These are phyloP conservation scores for Chrysemys picta DNA, from an alignment of 2,113 vertebrate species.

Conservation along the genomic window DNA sequence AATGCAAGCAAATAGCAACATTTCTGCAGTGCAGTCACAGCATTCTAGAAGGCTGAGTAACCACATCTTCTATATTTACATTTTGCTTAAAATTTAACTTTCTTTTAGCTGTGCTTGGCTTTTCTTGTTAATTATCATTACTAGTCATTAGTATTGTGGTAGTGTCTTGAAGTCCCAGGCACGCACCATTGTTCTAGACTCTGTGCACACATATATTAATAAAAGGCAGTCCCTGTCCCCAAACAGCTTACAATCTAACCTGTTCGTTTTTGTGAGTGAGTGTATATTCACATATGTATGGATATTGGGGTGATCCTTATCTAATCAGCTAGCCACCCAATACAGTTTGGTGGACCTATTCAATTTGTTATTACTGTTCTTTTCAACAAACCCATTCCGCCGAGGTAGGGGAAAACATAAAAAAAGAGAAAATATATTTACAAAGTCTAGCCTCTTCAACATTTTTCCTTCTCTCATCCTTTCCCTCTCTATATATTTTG, in stretches of 20 bases:
- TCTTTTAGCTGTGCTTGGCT: not conserved
- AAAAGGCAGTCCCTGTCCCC: accelerated
- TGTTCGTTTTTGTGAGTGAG: not conserved
- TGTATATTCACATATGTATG: accelerated
- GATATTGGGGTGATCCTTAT: not conserved
- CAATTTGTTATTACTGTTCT: not conserved
- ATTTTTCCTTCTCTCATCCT: not conserved
- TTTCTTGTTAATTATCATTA: not conserved
- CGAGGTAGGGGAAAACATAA: not conserved
- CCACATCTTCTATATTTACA: not conserved
- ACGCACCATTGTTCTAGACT: accelerated
- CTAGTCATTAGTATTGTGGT: accelerated
- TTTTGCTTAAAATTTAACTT: conserved; percentile 19
- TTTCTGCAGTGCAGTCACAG: not conserved
- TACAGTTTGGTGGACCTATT: not conserved
- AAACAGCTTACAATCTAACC: not conserved
- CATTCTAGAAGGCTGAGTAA: not conserved
- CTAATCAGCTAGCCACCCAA: not conserved
- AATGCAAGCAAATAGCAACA: conserved; percentile 40
- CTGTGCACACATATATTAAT: not conserved
- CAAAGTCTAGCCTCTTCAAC: not conserved
- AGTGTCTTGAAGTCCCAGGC: not conserved
- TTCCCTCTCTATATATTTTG: not conserved
- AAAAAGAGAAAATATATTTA: not conserved
- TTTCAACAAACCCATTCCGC: not conserved